phyloP scores from a whole-genome alignment of 2,888 invertebrate species.

The Eueremaeus valkanovi region DNA sequence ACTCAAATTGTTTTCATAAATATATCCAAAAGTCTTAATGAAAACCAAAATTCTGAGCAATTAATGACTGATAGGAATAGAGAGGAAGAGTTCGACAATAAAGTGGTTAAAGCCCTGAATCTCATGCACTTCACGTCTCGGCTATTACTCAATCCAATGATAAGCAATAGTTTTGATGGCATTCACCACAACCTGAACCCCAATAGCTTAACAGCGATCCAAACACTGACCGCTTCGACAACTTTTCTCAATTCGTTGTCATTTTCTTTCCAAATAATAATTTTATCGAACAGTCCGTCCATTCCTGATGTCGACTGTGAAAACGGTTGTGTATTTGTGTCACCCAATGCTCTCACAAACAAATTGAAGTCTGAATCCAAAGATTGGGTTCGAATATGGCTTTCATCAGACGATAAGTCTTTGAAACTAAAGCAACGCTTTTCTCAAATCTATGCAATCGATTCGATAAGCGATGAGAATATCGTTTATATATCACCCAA shows the following conservation, averaged over 20 bases:
- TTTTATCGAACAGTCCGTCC: conserved; percentile 17
- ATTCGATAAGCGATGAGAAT: conserved; percentile 40
- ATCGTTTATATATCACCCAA: conserved; percentile 45
- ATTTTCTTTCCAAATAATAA: conserved; percentile 15
- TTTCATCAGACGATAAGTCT: neutral
- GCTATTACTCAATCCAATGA: neutral
- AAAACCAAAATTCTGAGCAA: neutral
- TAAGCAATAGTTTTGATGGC: conserved; percentile 1
- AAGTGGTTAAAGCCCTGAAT: conserved; percentile 3
- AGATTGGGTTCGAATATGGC: conserved; percentile 34
- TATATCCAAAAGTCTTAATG: neutral
- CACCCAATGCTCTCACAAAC: conserved; percentile 23
- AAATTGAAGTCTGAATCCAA: conserved; percentile 33
- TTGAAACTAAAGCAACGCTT: conserved; percentile 7
- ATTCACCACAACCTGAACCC: neutral
- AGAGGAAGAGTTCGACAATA: neutral
- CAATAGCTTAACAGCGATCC: neutral
- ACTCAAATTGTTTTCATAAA: conserved; percentile 27
- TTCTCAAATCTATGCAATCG: conserved; percentile 33
- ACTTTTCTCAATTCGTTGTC: conserved; percentile 9
- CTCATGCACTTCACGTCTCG: conserved; percentile 30
- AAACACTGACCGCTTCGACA: conserved; percentile 21
- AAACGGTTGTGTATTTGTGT: conserved; percentile 36
- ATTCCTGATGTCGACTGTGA: conserved; percentile 28
- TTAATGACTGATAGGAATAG: neutral